A percentile compares a stretch with the other conserved stretches of the same genome.
Evolutionary conservation across 1,140 invertebrate genomes (phyloP).

Genomic region (Caenorhabditis tropicalis): DNA sequence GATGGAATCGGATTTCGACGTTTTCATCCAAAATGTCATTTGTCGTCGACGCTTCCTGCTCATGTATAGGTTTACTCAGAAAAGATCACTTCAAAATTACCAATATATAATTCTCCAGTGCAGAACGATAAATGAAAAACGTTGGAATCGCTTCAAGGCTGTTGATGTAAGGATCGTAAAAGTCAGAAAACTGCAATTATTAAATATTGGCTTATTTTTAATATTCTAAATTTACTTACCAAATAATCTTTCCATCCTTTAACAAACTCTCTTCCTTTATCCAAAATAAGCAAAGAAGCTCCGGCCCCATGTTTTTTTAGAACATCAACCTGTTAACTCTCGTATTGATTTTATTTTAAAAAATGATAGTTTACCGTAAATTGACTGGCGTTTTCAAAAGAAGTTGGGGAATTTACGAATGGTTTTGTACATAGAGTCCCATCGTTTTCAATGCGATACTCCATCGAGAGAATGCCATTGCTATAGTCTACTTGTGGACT

Average conservation of each 20-base stretch:
- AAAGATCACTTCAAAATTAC: background rate
- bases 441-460: constrained; percentile 44
- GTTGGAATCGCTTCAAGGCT: constrained; percentile 37
- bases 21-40: constrained; percentile 22
- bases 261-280: constrained; percentile 56
- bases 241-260: constrained; percentile 60
- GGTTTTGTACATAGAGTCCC: constrained; percentile 26
- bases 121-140: constrained; percentile 62
- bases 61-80: background rate
- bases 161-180: constrained; percentile 67
- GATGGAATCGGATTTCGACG: constrained; percentile 60
- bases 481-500: background rate
- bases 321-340: constrained; percentile 57
- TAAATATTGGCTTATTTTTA: background rate
- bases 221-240: constrained; percentile 45
- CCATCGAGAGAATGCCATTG: constrained; percentile 4
- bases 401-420: background rate
- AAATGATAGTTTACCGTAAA: constrained; percentile 23
- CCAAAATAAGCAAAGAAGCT: constrained; percentile 63
- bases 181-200: constrained; percentile 63
- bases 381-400: background rate
- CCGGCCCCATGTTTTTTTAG: constrained; percentile 45
- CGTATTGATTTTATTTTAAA: background rate
- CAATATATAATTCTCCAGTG: constrained; percentile 43
- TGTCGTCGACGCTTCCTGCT: background rate